Base-by-base conservation (phyloP, 2,113 vertebrate species). In the Bos indicus region DNA sequence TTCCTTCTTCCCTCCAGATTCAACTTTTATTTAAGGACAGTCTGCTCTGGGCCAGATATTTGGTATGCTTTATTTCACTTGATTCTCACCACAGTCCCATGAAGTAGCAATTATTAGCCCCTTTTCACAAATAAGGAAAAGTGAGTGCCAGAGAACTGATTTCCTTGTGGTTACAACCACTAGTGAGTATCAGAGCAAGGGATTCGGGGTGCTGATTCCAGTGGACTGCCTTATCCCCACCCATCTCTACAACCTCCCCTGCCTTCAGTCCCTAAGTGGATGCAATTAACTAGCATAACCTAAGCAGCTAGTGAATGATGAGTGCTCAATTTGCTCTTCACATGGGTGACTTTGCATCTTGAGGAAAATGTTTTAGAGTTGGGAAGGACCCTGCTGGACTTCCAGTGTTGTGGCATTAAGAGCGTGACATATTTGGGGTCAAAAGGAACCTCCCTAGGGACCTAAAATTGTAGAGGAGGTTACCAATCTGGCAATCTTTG, bases 141-240 rank as follows among this genome's bases (percentile, higher is more conserved):
- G 1, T 40, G 56, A 67, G 92, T 95, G 15, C 48, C 77, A 92
- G 56, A 95, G 40, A 96, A 97, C 1, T 95, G 92, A 84, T 93
- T 96, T 98, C 40, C 94, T 98, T 81, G 86, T 92, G 89, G 78
- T 43, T 64, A 90, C 46, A 87, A 97, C 15, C 82, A 57, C n/a
- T 84, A 98, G 77, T 93, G 91, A 92, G 48, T 54, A 96, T 77
- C 62, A 90, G 1, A 82, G 33, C 28, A 82, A 84, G 77, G 82
- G 88, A 95, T 78, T 96, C 23, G 88, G 81, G n/a, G 43, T 98
- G 46, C 54, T 93, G 7, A 28, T 43, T 92, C 36, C 57, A 85
- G 13, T 57, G 40, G 26, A 59, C 13, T 67, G 23, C 28, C 9
- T 26, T 15, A 77, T 17, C 51, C 7, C 5, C 11, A 83, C 6